These are phyloP conservation scores for Tetraodon nigroviridis DNA, from an alignment of 2,113 vertebrate species.

Conservation along the genomic window DNA sequence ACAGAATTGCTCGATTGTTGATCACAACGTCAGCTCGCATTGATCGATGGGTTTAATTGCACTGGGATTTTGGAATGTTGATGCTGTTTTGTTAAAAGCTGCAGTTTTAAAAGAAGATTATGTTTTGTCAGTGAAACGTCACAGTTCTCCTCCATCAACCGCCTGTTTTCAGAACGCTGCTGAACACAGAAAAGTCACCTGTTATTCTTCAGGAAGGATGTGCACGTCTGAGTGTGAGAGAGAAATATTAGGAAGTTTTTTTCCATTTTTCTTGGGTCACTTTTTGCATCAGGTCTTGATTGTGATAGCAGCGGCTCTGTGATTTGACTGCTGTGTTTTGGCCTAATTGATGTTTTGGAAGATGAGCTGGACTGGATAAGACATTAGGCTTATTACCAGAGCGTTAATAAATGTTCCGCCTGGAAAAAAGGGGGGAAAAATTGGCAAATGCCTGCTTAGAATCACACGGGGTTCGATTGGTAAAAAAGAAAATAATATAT, in stretches of 20 bases:
- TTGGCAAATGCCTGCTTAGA: conserved; percentile 37
- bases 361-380: conserved; percentile 57
- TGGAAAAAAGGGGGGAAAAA: conserved; percentile 29
- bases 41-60: neutral
- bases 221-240: too few relatives aligned
- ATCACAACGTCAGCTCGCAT: too few relatives aligned
- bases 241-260: neutral
- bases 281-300: conserved; percentile 36
- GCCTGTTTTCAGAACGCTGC: neutral
- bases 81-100: too few relatives aligned
- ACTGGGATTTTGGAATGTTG: neutral
- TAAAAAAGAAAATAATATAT: conserved; percentile 74
- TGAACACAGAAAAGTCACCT: too few relatives aligned
- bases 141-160: too few relatives aligned
- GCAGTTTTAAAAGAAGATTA: neutral
- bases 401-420: conserved; percentile 54
- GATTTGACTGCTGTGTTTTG: conserved; percentile 24
- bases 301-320: conserved; percentile 16
- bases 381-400: conserved; percentile 58
- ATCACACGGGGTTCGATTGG: conserved; percentile 63
- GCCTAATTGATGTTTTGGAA: conserved; percentile 58
- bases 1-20: too few relatives aligned
- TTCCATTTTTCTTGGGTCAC: neutral
- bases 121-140: too few relatives aligned
- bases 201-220: too few relatives aligned